phyloP scores from a whole-genome alignment of 1,140 invertebrate genomes.

The Aphelenchoides besseyi region DNA sequence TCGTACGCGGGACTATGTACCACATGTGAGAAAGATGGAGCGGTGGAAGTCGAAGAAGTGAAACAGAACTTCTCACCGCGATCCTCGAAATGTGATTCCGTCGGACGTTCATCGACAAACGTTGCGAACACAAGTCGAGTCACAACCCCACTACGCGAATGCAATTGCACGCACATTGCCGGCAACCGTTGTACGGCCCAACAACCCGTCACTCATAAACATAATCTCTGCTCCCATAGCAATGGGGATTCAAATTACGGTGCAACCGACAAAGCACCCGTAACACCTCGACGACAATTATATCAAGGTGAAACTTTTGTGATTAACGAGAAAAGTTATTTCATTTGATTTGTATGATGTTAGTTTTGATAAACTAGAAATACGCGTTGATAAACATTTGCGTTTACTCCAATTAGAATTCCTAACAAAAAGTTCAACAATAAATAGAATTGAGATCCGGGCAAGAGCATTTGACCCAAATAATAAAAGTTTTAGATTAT shows the following conservation, averaged over 20 bases:
- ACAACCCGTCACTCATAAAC: background rate
- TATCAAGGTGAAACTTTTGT: constrained; percentile 52
- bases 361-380: too few relatives aligned
- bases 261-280: constrained; percentile 7
- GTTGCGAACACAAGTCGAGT: background rate
- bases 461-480: too few relatives aligned
- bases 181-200: constrained; percentile 5
- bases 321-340: constrained; percentile 44
- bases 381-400: too few relatives aligned
- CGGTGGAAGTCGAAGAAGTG: background rate
- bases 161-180: constrained; percentile 12
- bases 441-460: background rate
- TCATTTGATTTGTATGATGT: constrained; percentile 46
- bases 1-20: constrained; percentile 11
- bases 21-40: background rate
- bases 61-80: background rate
- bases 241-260: background rate
- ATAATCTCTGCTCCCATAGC: background rate
- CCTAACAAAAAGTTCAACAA: background rate
- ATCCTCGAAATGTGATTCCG: background rate
- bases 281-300: constrained; percentile 18
- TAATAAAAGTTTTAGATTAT: too few relatives aligned
- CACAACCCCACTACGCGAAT: background rate
- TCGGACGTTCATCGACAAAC: background rate
- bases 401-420: too few relatives aligned